Evolutionary conservation across 1,140 invertebrate genomes (phyloP).

Genomic region (Drosophila sechellia): DNA sequence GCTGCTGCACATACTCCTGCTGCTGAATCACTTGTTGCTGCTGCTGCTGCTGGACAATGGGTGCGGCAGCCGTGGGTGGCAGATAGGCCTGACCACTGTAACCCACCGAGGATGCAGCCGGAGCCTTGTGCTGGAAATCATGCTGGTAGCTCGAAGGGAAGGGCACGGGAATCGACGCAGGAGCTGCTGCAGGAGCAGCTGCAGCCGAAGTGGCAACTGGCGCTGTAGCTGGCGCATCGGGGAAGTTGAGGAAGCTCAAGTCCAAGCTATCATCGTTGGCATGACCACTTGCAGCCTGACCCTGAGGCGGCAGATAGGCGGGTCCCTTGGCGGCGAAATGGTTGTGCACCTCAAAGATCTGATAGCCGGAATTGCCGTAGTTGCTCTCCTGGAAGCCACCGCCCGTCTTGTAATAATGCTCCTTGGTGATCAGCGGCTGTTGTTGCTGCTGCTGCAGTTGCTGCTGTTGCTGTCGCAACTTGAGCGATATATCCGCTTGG

Average conservation of each 20-base stretch:
- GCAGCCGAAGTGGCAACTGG: neutral
- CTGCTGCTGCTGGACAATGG: constrained; percentile 5
- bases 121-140: constrained; percentile 55
- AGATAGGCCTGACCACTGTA: constrained; percentile 42
- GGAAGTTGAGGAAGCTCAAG: constrained; percentile 62
- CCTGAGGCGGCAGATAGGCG: constrained; percentile 56
- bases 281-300: constrained; percentile 9
- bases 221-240: constrained; percentile 38
- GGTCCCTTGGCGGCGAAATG: constrained; percentile 55
- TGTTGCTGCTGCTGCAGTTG: constrained; percentile 36
- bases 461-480: constrained; percentile 40
- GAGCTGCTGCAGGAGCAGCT: constrained; percentile 8
- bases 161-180: constrained; percentile 46
- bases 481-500: constrained; percentile 70
- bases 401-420: constrained; percentile 30
- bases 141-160: constrained; percentile 76
- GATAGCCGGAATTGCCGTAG: constrained; percentile 69
- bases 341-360: constrained; percentile 79
- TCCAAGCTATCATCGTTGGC: constrained; percentile 57
- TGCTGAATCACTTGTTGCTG: neutral
- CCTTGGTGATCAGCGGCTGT: constrained; percentile 18
- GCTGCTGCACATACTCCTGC: constrained; percentile 11
- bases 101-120: neutral
- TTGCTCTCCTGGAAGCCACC: constrained; percentile 66
- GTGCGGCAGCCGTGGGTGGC: constrained; percentile 37